Evolutionary conservation across 2,113 vertebrate species (phyloP).

Genomic region (Apus apus): DNA sequence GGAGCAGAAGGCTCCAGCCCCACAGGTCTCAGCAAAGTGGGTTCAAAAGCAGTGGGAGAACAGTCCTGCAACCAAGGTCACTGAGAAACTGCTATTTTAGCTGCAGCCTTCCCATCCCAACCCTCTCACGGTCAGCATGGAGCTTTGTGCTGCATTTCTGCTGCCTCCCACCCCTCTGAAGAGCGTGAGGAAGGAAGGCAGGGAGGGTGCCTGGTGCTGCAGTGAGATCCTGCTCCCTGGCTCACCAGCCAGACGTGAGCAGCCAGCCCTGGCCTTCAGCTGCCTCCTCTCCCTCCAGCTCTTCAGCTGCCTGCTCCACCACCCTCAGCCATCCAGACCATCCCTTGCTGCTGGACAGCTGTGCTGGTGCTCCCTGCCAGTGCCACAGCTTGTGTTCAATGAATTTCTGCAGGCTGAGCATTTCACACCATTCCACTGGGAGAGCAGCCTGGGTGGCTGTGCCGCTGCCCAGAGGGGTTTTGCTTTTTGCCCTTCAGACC

Average conservation of each 20-base stretch:
- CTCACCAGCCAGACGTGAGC: accelerated
- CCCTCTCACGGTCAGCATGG: accelerated
- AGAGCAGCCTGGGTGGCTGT: not conserved
- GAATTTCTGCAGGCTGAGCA: not conserved
- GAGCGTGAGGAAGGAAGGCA: not conserved
- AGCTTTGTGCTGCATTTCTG: not conserved
- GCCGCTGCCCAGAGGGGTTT: not conserved
- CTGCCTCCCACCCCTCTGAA: not conserved
- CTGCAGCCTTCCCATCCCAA: not conserved
- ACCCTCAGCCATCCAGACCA: not conserved
- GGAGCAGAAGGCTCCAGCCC: not conserved
- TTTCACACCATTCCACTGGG: accelerated
- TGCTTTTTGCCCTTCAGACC: not conserved
- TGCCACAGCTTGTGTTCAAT: not conserved
- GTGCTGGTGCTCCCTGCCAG: not conserved
- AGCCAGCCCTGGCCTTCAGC: not conserved
- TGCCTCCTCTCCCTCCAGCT: not conserved
- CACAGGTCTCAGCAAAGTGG: accelerated
- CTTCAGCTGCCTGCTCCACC: not conserved
- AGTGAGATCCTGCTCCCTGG: not conserved
- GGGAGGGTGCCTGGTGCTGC: not conserved
- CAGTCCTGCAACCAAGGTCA: not conserved
- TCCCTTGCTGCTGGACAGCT: not conserved
- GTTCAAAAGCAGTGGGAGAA: not conserved
- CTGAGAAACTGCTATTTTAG: accelerated